Base-by-base conservation (phyloP, 2,888 invertebrate species). In the Gari tellinella region DNA sequence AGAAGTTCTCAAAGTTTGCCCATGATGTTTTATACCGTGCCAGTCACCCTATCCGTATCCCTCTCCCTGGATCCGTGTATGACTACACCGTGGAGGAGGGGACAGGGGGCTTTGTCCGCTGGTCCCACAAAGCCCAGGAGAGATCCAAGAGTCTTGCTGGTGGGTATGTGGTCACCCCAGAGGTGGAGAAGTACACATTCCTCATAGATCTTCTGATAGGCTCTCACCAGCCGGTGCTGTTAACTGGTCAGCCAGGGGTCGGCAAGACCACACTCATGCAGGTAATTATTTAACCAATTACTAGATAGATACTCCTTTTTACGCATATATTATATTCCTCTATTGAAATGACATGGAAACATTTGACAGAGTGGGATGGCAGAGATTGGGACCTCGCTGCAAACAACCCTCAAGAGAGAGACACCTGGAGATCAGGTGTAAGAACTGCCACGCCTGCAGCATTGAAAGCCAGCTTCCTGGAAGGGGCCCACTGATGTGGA, bases 241-340 rank as follows among this genome's bases (percentile, higher is more conserved):
- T 91, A 41, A 80, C 86, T n/a, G 91, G 91, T 2, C 83, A 81
- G 14, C 87, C 90, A n/a, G 91, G 91, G 4, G 89, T 90, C 4
- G 91, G 91, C 8, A 91, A 91, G 74, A 83, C 91, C 17, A 64
- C 88, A 15, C 81, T 91, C 4, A 77, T 91, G 26, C 83, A 89
- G 87, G 90, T 89, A 49, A 5, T 19, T 7, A 31, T 31, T 10
- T 31, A 31, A n/a, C n/a, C n/a, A n/a, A n/a, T n/a, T n/a, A n/a
- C n/a, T n/a, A n/a, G n/a, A n/a, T n/a, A n/a, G n/a, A n/a, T n/a
- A n/a, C n/a, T n/a, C n/a, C n/a, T n/a, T n/a, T n/a, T n/a, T n/a
- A n/a, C n/a, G n/a, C n/a, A n/a, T n/a, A n/a, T n/a, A n/a, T n/a
- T n/a, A n/a, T n/a, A n/a, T n/a, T n/a, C n/a, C n/a, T n/a, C n/a